Evolutionary conservation across 2,888 invertebrate genomes (phyloP).

Genomic region (Sinhomidia bicolor): DNA sequence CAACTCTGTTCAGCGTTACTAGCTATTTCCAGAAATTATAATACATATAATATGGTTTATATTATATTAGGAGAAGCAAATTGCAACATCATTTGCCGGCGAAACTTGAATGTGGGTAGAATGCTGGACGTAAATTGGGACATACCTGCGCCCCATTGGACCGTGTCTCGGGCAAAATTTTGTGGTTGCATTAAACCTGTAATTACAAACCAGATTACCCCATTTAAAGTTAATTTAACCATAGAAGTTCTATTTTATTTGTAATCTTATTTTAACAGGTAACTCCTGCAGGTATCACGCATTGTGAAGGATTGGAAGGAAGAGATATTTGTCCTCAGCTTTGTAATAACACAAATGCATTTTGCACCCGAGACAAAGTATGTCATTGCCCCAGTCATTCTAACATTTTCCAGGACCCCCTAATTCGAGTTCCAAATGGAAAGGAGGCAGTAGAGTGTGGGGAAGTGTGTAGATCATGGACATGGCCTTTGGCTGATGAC

Average conservation of each 20-base stretch:
- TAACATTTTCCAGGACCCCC: not conserved
- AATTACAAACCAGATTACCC: too few species aligned
- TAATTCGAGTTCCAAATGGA: conserved; percentile 59
- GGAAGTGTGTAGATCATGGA: conserved; percentile 72
- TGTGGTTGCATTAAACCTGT: conserved; percentile 72
- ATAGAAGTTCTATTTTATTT: not conserved
- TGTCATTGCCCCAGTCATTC: conserved; percentile 61
- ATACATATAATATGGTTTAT: too few species aligned
- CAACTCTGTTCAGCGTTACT: too few species aligned
- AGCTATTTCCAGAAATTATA: too few species aligned
- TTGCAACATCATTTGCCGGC: conserved; percentile 70
- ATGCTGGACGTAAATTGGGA: conserved; percentile 69
- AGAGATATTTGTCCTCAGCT: conserved; percentile 65
- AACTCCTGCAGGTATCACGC: conserved; percentile 61
- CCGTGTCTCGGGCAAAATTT: conserved; percentile 61
- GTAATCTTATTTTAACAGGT: conserved; percentile 43
- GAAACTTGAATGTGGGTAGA: conserved; percentile 53
- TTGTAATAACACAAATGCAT: conserved; percentile 61
- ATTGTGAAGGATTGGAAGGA: conserved; percentile 68
- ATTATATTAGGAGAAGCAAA: conserved; percentile 62
- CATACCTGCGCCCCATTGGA: conserved; percentile 58
- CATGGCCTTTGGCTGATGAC: conserved; percentile 72
- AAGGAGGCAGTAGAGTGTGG: conserved; percentile 73
- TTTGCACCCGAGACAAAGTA: conserved; percentile 69
- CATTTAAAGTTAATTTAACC: too few species aligned